These are phyloP conservation scores for Holothuria glaberrima DNA, from an alignment of 35 echinoderm and acorn worm species.

Conservation along the genomic window DNA sequence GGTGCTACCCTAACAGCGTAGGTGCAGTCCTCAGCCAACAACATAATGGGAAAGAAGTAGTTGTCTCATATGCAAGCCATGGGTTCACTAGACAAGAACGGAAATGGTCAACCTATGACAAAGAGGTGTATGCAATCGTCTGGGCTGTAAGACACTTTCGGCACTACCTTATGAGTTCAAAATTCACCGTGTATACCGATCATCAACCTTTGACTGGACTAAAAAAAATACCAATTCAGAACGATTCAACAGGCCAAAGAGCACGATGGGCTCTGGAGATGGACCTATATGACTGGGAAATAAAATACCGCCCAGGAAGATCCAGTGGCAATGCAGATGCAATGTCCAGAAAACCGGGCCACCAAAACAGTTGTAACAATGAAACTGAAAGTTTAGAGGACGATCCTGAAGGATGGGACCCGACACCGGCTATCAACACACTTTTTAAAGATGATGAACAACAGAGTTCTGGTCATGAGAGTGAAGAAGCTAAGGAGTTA, in stretches of 20 bases:
- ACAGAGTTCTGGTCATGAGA: neutral
- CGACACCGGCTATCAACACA: conserved; percentile 1
- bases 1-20: conserved; percentile 53
- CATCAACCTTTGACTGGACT: conserved; percentile 61
- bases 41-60: too few relatives aligned
- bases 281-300: conserved; percentile 18
- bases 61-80: too few relatives aligned
- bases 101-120: conserved; percentile 44
- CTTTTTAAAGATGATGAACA: neutral
- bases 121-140: conserved; percentile 55
- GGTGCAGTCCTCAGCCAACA: too few relatives aligned
- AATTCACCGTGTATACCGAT: conserved; percentile 65
- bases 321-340: neutral
- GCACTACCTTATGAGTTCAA: conserved; percentile 51
- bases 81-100: too few relatives aligned
- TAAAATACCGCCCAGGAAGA: conserved; percentile 46
- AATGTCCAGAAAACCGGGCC: too few relatives aligned
- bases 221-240: conserved; percentile 29
- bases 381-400: neutral
- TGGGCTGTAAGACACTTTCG: conserved; percentile 72
- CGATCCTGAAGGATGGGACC: neutral
- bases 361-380: neutral
- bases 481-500: neutral
- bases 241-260: conserved; percentile 26
- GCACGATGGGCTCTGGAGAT: conserved; percentile 67